A percentile compares a stretch with the other conserved stretches of the same genome.
phyloP scores from a whole-genome alignment of 2,797 vertebrate species.

The Ctenochaetus hawaiiensis region DNA sequence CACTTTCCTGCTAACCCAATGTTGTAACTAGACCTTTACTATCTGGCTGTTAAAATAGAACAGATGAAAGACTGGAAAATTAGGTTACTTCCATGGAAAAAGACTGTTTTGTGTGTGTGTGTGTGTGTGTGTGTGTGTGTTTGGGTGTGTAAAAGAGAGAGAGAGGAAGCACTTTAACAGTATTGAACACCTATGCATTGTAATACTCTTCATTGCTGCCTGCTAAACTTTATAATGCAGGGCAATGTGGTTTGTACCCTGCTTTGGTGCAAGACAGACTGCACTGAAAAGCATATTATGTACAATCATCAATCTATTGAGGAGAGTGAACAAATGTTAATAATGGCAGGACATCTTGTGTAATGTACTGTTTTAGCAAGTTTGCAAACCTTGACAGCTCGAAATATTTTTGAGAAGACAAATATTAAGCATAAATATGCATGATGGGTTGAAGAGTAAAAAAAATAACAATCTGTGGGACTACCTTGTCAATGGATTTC shows the following conservation, averaged over 20 bases:
- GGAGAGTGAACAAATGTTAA: conserved; percentile 4
- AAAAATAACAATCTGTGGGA: conserved; percentile 10
- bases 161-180: conserved; percentile 41
- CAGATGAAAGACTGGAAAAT: conserved; percentile 37
- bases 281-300: conserved; percentile 34
- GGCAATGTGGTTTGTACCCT: conserved; percentile 27
- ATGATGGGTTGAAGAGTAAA: neutral
- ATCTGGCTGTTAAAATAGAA: conserved; percentile 17
- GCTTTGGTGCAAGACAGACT: conserved; percentile 69
- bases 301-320: conserved; percentile 36
- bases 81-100: conserved; percentile 53
- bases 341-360: neutral
- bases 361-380: neutral
- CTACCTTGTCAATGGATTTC: conserved; percentile 97
- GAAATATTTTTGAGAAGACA: neutral
- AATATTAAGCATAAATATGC: neutral
- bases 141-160: neutral
- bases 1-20: neutral
- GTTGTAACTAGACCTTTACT: neutral
- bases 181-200: conserved; percentile 51
- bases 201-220: conserved; percentile 32
- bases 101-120: neutral
- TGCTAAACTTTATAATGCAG: conserved; percentile 37
- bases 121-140: neutral
- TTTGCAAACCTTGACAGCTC: neutral